Evolutionary conservation across 1,140 invertebrate genomes (phyloP), one percentile per base, ranked within the genome.

Genomic region (Drosophila takahashii): DNA sequence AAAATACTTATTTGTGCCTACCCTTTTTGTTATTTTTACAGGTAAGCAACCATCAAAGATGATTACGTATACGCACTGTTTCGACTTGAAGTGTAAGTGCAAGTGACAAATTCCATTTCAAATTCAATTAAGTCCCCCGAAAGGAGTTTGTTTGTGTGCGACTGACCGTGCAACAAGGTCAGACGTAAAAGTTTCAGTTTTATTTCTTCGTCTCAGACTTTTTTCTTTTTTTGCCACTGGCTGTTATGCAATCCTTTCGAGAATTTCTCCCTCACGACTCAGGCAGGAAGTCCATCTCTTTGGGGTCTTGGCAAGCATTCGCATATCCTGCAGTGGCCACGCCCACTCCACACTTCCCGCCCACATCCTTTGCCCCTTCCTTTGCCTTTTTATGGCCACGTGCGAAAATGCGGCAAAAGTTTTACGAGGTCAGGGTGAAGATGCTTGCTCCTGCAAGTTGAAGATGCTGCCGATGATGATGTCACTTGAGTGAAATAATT

Each of bases 361-460:
- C 5, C 41, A 22, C 36, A 50, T 26, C 45, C 34, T 10, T 9
- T 32, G 13, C 52, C 57, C 9, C 18, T 29, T 52, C 26, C 37
- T 37, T 57, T 48, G 32, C 39, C 44, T 79, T 79, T 84, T 79
- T 84, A 76, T 72, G 54, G 65, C 64, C 71, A 85, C 72, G 67
- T 62, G 81, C 72, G 62, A 77, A 70, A 77, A 75, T 84, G 81
- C 76, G 76, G 80, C 80, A 71, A 76, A 66, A 71, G 65, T 66
- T 78, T 77, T 83, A 79, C 59, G 80, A 84, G 80, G 80, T 84
- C 80, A 84, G 80, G 80, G 80, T 84, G 57, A 84, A 77, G 73
- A 54, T 52, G 62, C 47, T 45, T 56, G 66, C 34, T 77, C 16
- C 56, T 62, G 44, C 73, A 44, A 53, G 32, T 26, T 48, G 42